phyloP scores from a whole-genome alignment of 1,140 invertebrate genomes.

The Gryon sp. region DNA sequence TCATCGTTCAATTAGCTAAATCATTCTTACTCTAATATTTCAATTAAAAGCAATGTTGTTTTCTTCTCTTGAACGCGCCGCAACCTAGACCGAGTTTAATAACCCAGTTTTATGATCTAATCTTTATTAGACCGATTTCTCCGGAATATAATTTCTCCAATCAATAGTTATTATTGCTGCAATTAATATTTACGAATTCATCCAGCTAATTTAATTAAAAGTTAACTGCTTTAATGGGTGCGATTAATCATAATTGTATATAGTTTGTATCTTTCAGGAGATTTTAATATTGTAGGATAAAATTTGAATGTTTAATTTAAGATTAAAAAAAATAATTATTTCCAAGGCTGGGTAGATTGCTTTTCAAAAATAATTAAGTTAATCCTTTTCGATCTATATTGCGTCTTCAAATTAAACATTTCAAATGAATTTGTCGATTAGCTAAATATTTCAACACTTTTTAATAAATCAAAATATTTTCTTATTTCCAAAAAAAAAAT shows the following conservation, averaged over 20 bases:
- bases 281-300: no score
- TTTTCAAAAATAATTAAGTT: no score
- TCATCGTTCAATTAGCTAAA: slow-evolving; percentile 37
- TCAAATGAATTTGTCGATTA: no score
- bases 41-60: slow-evolving; percentile 22
- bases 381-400: no score
- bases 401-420: no score
- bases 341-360: no score
- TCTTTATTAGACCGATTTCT: slow-evolving; percentile 47
- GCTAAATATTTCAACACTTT: no score
- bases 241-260: slow-evolving; percentile 9
- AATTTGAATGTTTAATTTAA: no score
- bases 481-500: no score
- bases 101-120: slow-evolving; percentile 53
- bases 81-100: slow-evolving; percentile 57
- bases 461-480: no score
- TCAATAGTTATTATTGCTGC: slow-evolving; percentile 34
- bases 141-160: slow-evolving; percentile 46
- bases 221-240: slow-evolving; percentile 11
- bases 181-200: slow-evolving; percentile 42
- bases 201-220: slow-evolving; percentile 26
- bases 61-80: slow-evolving; percentile 5
- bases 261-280: no score
- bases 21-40: not conserved
- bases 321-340: no score